A percentile compares a stretch with the other conserved stretches of the same genome.
Evolutionary conservation across 2,797 vertebrate genomes (phyloP).

Genomic region (Lagorchestes hirsutus): DNA sequence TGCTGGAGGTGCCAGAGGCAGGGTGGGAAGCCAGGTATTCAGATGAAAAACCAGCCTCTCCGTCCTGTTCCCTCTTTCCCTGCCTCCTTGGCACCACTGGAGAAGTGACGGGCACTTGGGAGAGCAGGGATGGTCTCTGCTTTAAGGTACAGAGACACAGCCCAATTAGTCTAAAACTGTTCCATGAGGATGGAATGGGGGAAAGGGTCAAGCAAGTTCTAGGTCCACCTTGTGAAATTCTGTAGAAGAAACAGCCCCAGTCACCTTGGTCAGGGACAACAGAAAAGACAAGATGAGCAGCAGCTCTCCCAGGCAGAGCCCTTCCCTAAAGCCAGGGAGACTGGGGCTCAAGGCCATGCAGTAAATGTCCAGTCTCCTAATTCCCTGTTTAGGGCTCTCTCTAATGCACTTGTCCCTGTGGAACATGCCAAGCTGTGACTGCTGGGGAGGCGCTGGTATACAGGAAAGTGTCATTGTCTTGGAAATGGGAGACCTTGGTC

Average conservation of each 20-base stretch:
- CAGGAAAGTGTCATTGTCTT: background rate
- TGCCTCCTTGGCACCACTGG: background rate
- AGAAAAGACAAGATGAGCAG: background rate
- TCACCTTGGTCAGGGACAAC: background rate
- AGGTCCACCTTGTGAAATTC: slow-evolving; percentile 45
- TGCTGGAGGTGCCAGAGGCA: background rate
- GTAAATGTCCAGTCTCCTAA: background rate
- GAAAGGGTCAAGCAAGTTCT: slow-evolving; percentile 53
- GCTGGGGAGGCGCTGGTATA: background rate
- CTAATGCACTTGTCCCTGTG: background rate
- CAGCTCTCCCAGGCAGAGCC: background rate
- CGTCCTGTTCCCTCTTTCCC: background rate
- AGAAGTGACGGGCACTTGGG: background rate
- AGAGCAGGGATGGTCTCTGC: background rate
- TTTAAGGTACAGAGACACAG: slow-evolving; percentile 51
- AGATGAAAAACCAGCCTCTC: background rate
- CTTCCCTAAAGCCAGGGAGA: background rate
- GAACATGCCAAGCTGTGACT: background rate
- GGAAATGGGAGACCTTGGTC: background rate
- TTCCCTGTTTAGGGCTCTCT: background rate
- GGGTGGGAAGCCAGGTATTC: background rate
- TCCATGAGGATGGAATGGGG: slow-evolving; percentile 54
- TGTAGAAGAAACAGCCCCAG: background rate
- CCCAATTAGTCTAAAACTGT: slow-evolving; percentile 19
- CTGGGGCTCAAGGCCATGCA: background rate